A percentile compares a stretch with the other conserved stretches of the same genome.
phyloP scores from a whole-genome alignment of 1,140 invertebrate species.

The Mya arenaria region DNA sequence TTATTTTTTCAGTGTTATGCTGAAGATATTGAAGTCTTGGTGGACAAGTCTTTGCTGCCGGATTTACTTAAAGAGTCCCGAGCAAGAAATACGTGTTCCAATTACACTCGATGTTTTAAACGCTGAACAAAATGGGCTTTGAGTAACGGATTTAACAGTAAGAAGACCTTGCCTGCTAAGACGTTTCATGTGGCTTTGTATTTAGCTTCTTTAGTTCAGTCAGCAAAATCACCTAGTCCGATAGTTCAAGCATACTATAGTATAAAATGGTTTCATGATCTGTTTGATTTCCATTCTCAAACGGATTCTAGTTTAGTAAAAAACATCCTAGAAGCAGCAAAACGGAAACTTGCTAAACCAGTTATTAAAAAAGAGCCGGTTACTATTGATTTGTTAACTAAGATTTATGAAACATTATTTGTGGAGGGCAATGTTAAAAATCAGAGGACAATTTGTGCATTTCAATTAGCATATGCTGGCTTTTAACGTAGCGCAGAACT shows the following conservation, averaged over 20 bases:
- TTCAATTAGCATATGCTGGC: constrained; percentile 10
- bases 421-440: constrained; percentile 20
- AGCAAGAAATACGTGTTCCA: constrained; percentile 19
- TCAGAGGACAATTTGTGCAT: constrained; percentile 41
- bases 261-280: constrained; percentile 34
- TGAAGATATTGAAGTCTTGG: constrained; percentile 8
- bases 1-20: constrained; percentile 39
- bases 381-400: constrained; percentile 12
- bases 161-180: constrained; percentile 37
- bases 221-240: not conserved
- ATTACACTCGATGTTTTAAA: constrained; percentile 22
- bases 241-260: constrained; percentile 38
- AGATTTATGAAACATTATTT: constrained; percentile 12
- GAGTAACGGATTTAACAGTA: too few species aligned
- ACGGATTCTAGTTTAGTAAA: constrained; percentile 24
- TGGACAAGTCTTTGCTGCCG: constrained; percentile 26
- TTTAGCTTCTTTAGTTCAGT: constrained; percentile 33
- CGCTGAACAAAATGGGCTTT: too few species aligned
- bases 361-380: constrained; percentile 30
- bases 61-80: constrained; percentile 4
- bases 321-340: constrained; percentile 37
- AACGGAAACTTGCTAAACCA: constrained; percentile 3
- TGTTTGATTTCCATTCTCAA: constrained; percentile 6
- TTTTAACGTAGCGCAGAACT: constrained; percentile 9
- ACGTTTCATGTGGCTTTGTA: constrained; percentile 7